phyloP scores from a whole-genome alignment of 2,888 invertebrate species.

The Pseudoips prasinana region DNA sequence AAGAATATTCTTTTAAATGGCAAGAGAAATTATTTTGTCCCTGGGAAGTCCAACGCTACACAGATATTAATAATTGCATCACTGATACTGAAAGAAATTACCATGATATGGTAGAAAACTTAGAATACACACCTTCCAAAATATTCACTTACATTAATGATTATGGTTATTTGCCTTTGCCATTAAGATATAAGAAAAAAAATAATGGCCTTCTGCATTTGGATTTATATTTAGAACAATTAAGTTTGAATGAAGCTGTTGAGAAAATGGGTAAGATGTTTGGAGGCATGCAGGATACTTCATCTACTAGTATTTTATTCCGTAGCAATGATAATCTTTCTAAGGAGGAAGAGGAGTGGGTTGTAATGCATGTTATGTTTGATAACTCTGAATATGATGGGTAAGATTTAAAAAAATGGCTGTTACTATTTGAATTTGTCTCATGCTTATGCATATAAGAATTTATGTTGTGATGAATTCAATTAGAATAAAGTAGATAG shows the following conservation, averaged over 20 bases:
- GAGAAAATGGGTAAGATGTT: conserved; percentile 31
- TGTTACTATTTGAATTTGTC: conserved; percentile 12
- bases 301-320: conserved; percentile 54
- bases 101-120: conserved; percentile 50
- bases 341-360: conserved; percentile 49
- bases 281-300: conserved; percentile 37
- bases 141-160: conserved; percentile 82
- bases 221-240: conserved; percentile 40
- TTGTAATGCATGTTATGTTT: conserved; percentile 63
- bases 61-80: conserved; percentile 82
- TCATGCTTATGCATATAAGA: no score
- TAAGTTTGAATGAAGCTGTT: conserved; percentile 42
- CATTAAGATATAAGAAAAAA: conserved; percentile 38
- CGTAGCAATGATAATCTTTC: conserved; percentile 52
- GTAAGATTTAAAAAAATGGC: no score
- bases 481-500: no score
- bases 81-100: conserved; percentile 79
- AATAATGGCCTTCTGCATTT: conserved; percentile 31
- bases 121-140: conserved; percentile 51
- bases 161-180: conserved; percentile 74
- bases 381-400: conserved; percentile 67
- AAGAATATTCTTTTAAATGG: conserved; percentile 83
- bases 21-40: conserved; percentile 87
- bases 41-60: conserved; percentile 82
- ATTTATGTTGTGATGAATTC: no score